Conservation (phyloP, 2,888 invertebrate species). For the Labia minor region DNA sequence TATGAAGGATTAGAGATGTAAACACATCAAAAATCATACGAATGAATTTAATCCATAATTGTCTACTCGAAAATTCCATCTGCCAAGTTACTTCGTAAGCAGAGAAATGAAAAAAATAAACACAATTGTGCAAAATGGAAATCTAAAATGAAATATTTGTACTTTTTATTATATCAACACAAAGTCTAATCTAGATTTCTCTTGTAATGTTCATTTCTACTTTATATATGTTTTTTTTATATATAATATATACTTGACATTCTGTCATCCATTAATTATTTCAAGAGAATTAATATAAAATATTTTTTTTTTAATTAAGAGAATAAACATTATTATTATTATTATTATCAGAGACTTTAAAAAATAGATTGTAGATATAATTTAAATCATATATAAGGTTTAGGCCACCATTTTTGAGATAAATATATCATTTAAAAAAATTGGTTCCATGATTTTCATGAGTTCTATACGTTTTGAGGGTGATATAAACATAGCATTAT, state of each 20-base stretch:
- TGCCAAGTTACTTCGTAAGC: background rate
- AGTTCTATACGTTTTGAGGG: no score
- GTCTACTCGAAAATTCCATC: slow-evolving; percentile 1
- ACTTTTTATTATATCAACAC: slow-evolving; percentile 7
- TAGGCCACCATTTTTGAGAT: no score
- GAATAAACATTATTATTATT: no score
- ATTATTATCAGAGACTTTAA: no score
- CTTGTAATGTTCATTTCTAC: no score
- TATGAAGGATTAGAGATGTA: background rate
- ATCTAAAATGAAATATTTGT: slow-evolving; percentile 13
- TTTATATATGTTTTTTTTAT: no score
- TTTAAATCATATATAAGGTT: no score
- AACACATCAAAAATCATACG: slow-evolving; percentile 1
- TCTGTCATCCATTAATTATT: background rate
- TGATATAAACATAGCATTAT: background rate
- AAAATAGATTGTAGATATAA: no score
- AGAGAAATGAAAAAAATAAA: background rate
- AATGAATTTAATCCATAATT: slow-evolving; percentile 4
- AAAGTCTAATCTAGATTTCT: background rate
- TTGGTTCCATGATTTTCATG: no score
- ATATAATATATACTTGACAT: slow-evolving; percentile 1
- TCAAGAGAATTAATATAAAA: background rate
- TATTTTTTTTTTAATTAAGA: background rate
- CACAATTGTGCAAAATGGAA: background rate
- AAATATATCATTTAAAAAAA: no score